Conservation (phyloP, 2,888 invertebrate genomes). For the Xanthia icteritia region DNA sequence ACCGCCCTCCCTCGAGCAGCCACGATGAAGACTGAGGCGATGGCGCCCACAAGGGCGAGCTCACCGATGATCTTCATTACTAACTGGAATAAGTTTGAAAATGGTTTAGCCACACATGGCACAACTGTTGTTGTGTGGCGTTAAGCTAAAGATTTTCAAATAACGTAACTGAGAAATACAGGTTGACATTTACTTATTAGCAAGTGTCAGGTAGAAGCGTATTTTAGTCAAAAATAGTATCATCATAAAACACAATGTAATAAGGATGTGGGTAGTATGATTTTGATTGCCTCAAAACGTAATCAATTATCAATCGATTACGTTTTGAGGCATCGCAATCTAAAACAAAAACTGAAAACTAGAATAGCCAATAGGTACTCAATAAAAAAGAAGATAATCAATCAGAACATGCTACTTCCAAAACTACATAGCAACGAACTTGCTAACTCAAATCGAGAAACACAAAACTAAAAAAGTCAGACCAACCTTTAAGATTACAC, state of each 20-base stretch:
- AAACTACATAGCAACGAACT: slow-evolving; percentile 33
- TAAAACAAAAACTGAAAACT: neutral
- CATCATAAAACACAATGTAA: neutral
- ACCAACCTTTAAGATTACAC: slow-evolving; percentile 50
- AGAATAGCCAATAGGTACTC: no score
- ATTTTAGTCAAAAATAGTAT: neutral
- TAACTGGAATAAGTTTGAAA: slow-evolving; percentile 73
- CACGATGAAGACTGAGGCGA: slow-evolving; percentile 87
- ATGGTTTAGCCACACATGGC: neutral
- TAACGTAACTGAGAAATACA: no score
- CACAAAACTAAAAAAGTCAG: slow-evolving; percentile 20
- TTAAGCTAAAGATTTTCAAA: neutral
- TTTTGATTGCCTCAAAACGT: neutral
- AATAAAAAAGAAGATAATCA: neutral
- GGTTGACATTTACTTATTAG: no score
- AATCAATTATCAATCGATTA: neutral
- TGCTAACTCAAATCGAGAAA: neutral
- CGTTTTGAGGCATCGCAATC: neutral
- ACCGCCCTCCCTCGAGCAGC: slow-evolving; percentile 86
- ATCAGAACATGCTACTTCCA: fast-evolving
- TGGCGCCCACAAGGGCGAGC: slow-evolving; percentile 84
- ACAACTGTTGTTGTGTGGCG: no score
- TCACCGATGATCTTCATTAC: slow-evolving; percentile 86
- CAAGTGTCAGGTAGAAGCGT: neutral
- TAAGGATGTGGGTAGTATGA: neutral